Base-by-base conservation (phyloP, 2,797 vertebrate genomes). In the Macrochelys suwanniensis region DNA sequence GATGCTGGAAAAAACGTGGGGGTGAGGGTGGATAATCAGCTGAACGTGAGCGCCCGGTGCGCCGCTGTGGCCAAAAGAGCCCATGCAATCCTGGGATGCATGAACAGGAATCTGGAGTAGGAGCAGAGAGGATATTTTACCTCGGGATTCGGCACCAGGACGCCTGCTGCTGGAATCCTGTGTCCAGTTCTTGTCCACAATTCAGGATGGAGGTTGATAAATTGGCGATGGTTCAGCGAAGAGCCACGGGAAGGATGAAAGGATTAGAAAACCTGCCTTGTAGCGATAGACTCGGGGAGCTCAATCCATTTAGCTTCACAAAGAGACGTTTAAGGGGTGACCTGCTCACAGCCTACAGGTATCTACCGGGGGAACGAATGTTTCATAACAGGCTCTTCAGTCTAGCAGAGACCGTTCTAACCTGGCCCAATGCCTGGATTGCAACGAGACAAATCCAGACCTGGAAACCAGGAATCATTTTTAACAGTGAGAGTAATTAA, bases 141-240 rank as follows among this genome's bases (percentile, higher is more conserved):
- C 17, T 21, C 65, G 8, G 61, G 0, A 10, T 21, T 21, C 8
- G 65, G 61, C n/a, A 37, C n/a, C n/a, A 11, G 65, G 9, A 4
- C 1, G 2, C 4, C 15, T 37, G n/a, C 15, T 37, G n/a, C 65
- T 3, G n/a, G 13, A 21, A 37, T 2, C 17, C 17, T 5, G n/a
- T 65, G n/a, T 37, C 47, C 49, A 11, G 12, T 50, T 50, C 12
- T 13, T 13, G 12, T 50, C 49, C 49, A 12, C 13, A 50, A 11
- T 50, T 50, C 49, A 50, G 49, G 49, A 50, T 6, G 37, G 19
- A 11, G 21, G 37, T 42, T 42, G n/a, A 6, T 71, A 37, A 23
- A 23, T 23, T 71, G 65, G n/a, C 1, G n/a, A 17, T 13, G n/a
- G 65, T 11, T 68, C n/a, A 68, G 65, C 10, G 5, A 37, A 23